phyloP scores from a whole-genome alignment of 2,113 vertebrate species.

The Gobio gobio region DNA sequence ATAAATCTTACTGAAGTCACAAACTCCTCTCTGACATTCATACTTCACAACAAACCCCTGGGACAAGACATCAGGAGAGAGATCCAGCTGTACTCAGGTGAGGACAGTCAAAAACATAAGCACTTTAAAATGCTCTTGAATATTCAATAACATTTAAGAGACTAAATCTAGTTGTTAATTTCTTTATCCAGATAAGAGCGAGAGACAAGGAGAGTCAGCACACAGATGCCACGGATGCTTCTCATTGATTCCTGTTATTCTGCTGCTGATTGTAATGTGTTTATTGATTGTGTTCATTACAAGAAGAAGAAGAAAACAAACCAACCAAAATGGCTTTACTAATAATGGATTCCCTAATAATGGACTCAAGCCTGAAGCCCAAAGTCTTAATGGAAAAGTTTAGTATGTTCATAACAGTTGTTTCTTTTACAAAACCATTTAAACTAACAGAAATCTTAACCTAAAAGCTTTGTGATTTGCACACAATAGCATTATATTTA shows the following conservation, averaged over 20 bases:
- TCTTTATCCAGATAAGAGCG: neutral
- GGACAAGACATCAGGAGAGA: conserved; percentile 58
- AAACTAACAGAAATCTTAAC: too few relatives aligned
- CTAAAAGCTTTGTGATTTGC: neutral
- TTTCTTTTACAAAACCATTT: neutral
- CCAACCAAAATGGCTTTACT: neutral
- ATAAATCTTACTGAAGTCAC: conserved; percentile 26
- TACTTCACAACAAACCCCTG: conserved; percentile 54
- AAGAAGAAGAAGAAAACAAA: neutral
- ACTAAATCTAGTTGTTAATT: neutral
- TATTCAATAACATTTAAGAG: neutral
- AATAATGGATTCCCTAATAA: too few relatives aligned
- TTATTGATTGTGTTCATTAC: neutral
- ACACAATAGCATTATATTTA: neutral
- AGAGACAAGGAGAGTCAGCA: neutral
- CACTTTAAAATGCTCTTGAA: neutral
- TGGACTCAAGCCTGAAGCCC: too few relatives aligned
- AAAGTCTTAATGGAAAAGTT: neutral
- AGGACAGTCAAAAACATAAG: neutral
- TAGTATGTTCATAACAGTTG: neutral
- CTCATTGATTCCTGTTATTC: neutral
- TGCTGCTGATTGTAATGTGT: neutral
- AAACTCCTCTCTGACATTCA: conserved; percentile 55
- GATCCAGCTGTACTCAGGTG: conserved; percentile 53
- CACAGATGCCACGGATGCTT: neutral